Evolutionary conservation across 2,797 vertebrate genomes (phyloP).

Genomic region (Caiman crocodilus): DNA sequence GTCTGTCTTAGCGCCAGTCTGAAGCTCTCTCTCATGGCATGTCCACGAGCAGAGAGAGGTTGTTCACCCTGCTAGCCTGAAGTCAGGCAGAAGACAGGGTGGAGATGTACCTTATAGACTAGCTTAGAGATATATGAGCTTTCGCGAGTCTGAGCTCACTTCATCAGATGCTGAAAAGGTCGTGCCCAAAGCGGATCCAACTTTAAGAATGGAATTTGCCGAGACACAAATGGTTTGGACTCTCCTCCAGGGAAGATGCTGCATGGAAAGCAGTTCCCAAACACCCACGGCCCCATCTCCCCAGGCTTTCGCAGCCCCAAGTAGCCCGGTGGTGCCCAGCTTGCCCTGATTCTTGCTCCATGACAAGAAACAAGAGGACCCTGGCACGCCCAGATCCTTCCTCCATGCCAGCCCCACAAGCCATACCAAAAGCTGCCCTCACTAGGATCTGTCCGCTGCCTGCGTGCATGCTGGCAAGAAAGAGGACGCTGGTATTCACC

Average conservation of each 20-base stretch:
- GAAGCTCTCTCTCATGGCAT: too few species aligned
- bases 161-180: too few species aligned
- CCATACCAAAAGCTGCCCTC: background rate
- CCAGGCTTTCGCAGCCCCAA: background rate
- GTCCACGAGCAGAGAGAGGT: too few species aligned
- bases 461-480: fast-evolving
- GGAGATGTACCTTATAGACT: too few species aligned
- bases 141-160: too few species aligned
- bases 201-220: background rate
- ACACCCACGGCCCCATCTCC: fast-evolving
- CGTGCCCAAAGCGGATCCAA: too few species aligned
- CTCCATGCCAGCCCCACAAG: fast-evolving
- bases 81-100: too few species aligned
- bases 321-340: fast-evolving
- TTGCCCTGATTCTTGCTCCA: background rate
- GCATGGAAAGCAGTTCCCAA: fast-evolving
- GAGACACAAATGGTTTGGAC: fast-evolving
- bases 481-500: background rate
- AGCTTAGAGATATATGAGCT: too few species aligned
- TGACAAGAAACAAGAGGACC: background rate
- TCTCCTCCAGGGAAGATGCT: fast-evolving
- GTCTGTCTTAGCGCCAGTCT: too few species aligned
- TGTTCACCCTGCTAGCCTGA: too few species aligned
- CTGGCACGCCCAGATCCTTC: background rate
- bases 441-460: background rate